Percentiles rank a stretch among this genome's conserved stretches.
Evolutionary conservation across 2,113 vertebrate genomes (phyloP).

Genomic region (Drymodes brunneopygia): DNA sequence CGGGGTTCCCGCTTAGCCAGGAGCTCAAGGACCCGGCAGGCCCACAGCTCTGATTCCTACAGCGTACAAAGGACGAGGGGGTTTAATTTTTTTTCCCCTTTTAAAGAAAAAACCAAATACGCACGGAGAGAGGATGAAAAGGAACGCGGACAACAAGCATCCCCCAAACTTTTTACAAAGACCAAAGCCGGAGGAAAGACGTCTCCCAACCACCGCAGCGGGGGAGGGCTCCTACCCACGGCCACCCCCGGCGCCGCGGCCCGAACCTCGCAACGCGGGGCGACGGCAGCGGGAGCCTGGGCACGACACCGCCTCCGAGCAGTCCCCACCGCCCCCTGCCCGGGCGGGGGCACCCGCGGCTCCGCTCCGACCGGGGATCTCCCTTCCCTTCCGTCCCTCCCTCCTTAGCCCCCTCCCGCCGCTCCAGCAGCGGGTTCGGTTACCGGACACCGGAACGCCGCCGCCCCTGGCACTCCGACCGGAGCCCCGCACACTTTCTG

Average conservation of each 20-base stretch:
- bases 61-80: background rate
- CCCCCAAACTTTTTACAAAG: background rate
- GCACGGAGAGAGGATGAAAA: background rate
- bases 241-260: background rate
- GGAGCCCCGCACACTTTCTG: background rate
- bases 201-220: background rate
- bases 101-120: background rate
- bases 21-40: background rate
- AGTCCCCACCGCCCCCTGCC: background rate
- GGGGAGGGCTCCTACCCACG: background rate
- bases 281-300: background rate
- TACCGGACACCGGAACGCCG: constrained; percentile 2
- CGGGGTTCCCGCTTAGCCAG: background rate
- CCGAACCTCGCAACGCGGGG: background rate
- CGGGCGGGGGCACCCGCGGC: background rate
- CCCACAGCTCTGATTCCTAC: background rate
- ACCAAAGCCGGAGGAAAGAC: background rate
- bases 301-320: background rate
- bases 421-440: background rate
- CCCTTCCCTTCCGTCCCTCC: background rate
- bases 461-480: background rate
- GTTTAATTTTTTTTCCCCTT: background rate
- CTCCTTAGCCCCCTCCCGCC: background rate
- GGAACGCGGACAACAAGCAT: background rate
- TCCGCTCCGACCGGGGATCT: background rate